Conservation (phyloP, 2,797 vertebrate genomes). For the Vireo griseus region DNA sequence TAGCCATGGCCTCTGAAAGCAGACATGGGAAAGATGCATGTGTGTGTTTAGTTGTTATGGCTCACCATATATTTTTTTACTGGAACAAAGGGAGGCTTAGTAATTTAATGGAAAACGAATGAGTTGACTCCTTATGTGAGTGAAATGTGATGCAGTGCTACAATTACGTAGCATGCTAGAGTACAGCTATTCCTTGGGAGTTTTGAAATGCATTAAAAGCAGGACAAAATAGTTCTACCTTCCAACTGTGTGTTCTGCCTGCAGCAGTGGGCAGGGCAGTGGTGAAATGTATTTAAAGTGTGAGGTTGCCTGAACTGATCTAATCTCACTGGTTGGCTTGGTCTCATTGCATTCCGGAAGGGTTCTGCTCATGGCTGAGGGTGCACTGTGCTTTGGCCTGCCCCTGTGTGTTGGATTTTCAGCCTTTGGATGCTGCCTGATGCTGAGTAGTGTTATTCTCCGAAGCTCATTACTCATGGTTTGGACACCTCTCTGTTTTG, state of each 20-base stretch:
- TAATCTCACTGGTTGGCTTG: not conserved
- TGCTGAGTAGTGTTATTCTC: not conserved
- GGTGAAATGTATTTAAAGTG: not conserved
- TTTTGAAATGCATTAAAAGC: not conserved
- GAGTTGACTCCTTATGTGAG: not conserved
- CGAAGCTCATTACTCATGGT: not conserved
- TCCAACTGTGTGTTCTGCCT: not conserved
- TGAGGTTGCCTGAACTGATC: not conserved
- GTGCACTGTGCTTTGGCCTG: not conserved
- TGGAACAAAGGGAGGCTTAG: not conserved
- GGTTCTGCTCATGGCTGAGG: not conserved
- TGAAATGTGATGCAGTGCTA: not conserved
- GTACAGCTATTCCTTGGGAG: not conserved
- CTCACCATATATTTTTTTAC: not conserved
- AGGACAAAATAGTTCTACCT: not conserved
- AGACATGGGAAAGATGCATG: not conserved
- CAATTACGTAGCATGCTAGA: accelerated
- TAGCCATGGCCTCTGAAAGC: not conserved
- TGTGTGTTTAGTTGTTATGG: not conserved
- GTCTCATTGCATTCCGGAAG: not conserved
- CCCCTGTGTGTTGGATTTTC: not conserved
- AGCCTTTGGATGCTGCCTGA: not conserved
- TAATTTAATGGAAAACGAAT: not conserved
- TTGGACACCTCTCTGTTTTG: not conserved
- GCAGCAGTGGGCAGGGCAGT: not conserved